Evolutionary conservation across 2,113 vertebrate species (phyloP), one percentile per base, ranked within the genome.

Genomic region (Ciconia stormi): DNA sequence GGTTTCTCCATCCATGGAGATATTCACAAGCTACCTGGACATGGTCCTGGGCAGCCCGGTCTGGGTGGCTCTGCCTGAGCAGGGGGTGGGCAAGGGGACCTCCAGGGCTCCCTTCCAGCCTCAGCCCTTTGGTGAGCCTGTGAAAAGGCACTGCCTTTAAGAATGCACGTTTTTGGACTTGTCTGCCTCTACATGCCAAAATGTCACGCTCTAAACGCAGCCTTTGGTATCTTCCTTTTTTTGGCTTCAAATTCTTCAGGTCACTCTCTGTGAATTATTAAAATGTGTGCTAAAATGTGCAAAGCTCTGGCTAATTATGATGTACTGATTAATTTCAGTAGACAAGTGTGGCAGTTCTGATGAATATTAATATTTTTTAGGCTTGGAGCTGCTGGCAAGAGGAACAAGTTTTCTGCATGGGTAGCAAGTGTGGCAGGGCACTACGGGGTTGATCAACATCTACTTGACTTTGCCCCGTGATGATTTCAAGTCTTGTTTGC

Each of bases 281-380:
- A 94, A 86, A 97, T n/a, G 26, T 86, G 56, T 78, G 76, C 38
- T 49, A 76, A 90, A 83, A 91, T 65, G 67, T 94, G 84, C 82
- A 67, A 93, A 91, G 62, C 55, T 72, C 62, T 71, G 77, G 82
- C 73, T 97, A 96, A 95, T 97, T 97, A 95, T 90, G 72, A 87
- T 70, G 62, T 91, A 55, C 80, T 94, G 70, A 93, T 97, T 96
- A 95, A 97, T 97, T 95, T 87, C 79, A 91, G 84, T 38, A 93
- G 85, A 89, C 69, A 94, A 96, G 19, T 40, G 20, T 87, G 59
- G 92, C 88, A 65, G 42, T 89, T 96, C 58, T 93, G 87, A 95
- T 95, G 58, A 97, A 93, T 82, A 95, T 87, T 96, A 84, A 82
- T 90, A 86, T 88, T 91, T 93, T 93, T 87, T 81, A 87, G 84